A percentile compares a stretch with the other conserved stretches of the same genome.
phyloP scores from a whole-genome alignment of 2,888 invertebrate species.

The Troilus luridus region DNA sequence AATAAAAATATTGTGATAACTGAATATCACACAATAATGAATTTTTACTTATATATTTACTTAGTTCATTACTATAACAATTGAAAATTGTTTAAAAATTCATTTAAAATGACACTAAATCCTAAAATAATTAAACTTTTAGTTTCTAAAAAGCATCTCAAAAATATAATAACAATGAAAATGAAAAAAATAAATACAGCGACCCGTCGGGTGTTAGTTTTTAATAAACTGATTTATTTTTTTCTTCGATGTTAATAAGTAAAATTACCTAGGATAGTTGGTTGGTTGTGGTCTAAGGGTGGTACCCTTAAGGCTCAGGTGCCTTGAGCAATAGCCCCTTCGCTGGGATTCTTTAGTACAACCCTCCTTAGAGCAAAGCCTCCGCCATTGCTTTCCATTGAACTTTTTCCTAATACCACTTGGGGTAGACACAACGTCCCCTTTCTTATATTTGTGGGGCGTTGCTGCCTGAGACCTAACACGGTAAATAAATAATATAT shows the following conservation, averaged over 20 bases:
- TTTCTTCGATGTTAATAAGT: slow-evolving; percentile 18
- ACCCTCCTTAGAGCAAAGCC: slow-evolving; percentile 95
- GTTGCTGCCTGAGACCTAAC: slow-evolving; percentile 89
- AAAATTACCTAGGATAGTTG: slow-evolving; percentile 69
- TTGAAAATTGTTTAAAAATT: not conserved
- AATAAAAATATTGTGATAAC: not conserved
- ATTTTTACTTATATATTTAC: not conserved
- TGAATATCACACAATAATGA: not conserved
- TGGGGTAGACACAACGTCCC: slow-evolving; percentile 94
- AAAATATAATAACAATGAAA: slow-evolving; percentile 13
- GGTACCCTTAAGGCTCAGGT: slow-evolving; percentile 90
- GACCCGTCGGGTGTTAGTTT: not conserved
- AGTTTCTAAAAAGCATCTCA: not conserved
- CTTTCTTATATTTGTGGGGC: slow-evolving; percentile 97
- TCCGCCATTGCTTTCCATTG: slow-evolving; percentile 99
- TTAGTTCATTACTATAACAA: not conserved
- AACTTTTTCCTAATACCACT: slow-evolving; percentile 98
- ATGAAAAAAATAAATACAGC: slow-evolving; percentile 31
- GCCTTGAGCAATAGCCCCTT: slow-evolving; percentile 95
- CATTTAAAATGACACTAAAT: not conserved
- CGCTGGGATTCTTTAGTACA: slow-evolving; percentile 98
- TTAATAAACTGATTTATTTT: slow-evolving; percentile 37
- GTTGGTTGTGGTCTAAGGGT: slow-evolving; percentile 70
- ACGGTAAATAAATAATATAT: slow-evolving; percentile 52
- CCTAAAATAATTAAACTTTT: not conserved